Evolutionary conservation across 1,140 invertebrate species (phyloP), one percentile per base, ranked within the genome.

Genomic region (Limonius californicus): DNA sequence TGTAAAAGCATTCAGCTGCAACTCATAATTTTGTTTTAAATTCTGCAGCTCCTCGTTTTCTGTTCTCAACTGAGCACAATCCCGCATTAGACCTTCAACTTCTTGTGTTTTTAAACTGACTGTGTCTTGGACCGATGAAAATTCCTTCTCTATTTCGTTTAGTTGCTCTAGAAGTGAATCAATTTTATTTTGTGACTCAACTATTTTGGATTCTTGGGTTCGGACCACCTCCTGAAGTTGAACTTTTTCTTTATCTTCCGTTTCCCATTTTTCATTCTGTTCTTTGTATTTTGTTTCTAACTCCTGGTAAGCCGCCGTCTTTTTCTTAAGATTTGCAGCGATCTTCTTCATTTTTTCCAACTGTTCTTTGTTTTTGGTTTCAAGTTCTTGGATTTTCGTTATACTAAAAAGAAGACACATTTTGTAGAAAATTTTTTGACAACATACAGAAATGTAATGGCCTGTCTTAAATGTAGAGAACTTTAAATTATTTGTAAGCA

Each of bases 331-430:
- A 68, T 84, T 89, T 0, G 85, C 78, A 1, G 88, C 88, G 65
- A 88, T 84, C 65, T 89, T 89, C 67, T 90, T 90, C 72, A 91
- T 82, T 75, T 90, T 90, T 55, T 90, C 87, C 19, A 86, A 70
- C 11, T 82, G 74, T 65, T 87, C 83, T 67, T 83, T 80, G 43
- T 76, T 71, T 62, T 75, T 80, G 43, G 74, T 73, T 8, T 68
- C 69, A 0, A 75, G 53, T 58, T 80, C 72, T 71, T 72, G 68
- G 76, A 86, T 72, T 70, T 77, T 80, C 64, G 72, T 62, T 18
- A 50, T 2, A 19, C 45, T 50, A 32, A 32, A 32, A 32, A 32
- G 4, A 32, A 32, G 11, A 32, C 11, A 32, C n/a, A n/a, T n/a
- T n/a, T n/a, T n/a, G n/a, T n/a, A n/a, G n/a, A n/a, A n/a, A n/a